Evolutionary conservation across 2,888 invertebrate species (phyloP), one percentile per base, ranked within the genome.

Genomic region (Hydrotaea cyrtoneurina): DNA sequence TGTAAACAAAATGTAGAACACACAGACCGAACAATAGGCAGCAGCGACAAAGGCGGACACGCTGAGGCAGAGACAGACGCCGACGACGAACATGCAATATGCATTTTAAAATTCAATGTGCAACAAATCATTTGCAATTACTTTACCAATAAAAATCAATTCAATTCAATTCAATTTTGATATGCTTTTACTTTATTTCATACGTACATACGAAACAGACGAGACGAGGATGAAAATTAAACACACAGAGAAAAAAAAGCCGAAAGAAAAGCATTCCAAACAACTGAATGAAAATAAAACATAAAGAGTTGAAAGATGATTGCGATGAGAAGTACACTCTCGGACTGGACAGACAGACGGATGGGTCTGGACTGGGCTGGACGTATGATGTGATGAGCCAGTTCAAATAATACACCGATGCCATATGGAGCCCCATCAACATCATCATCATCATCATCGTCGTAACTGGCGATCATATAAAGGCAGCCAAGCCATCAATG

Each of bases 51-150:
- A 31, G 31, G 31, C 2, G 31, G 31, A 7, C 7, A 31, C 3
- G 31, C n/a, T n/a, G 31, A 31, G 31, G 7, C 2, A 31, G 7
- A 23, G 55, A 1, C n/a, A n/a, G 15, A 1, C n/a, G 50, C 13
- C 15, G 43, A 26, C 26, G n/a, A n/a, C n/a, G n/a, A 59, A 17
- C 13, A 66, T 46, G 46, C 69, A 69, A 69, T 17, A 39, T 66
- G 66, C 66, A 66, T 46, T 69, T 46, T 23, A n/a, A 69, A 69
- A 69, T 46, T 59, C 74, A 74, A 74, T 73, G 57, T 73, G 73
- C 39, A 74, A 46, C 74, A 74, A 74, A 74, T 74, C 74, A 74
- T 74, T 26, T 74, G 31, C 74, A 74, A 74, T 74, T 74, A 74
- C 59, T 59, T 74, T 74, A 55, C 46, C 62, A 62, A 74, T 62